Base-by-base conservation (phyloP, 1,140 invertebrate genomes). In the Pteromalus puparum region DNA sequence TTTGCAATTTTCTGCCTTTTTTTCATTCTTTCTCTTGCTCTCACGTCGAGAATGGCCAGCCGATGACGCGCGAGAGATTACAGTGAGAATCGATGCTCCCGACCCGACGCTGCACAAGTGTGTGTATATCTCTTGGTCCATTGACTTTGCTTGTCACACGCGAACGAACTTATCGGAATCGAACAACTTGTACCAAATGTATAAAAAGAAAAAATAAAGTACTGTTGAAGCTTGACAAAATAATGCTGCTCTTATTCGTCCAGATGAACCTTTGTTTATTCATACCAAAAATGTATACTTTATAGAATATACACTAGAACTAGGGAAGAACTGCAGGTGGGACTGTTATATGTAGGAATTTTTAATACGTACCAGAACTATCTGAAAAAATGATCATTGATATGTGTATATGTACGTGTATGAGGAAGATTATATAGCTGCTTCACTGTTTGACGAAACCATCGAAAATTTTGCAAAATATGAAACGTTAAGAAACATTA, bases 311-410 rank as follows among this genome's bases (percentile, higher is more conserved):
- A 13, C 13, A 21, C 18, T 61, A 7, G 21, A 61, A 61, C 53
- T 61, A n/a, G n/a, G 21, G 0, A 7, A 6, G 6, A 21, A n/a
- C 18, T 61, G 53, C 53, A 9, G 18, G 53, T 21, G 53, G 53
- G 21, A 61, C 18, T 7, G 15, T 21, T 61, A 9, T 42, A 7
- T 42, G 38, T 12, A 7, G 38, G 7, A 42, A 42, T 61, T n/a
- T 79, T 79, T 3, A 26, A 70, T 46, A 80, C 77, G 34, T 80
- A 80, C 61, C 77, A 46, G 12, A 68, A n/a, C 26, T 30, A n/a
- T n/a, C 30, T 34, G 18, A 78, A 61, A 61, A 61, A 61, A 61
- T 61, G 21, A 7, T 61, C 53, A n/a, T 61, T 61, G 53, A n/a
- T 5, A 61, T 61, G 53, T 61, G 53, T 61, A 61, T 5, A 6